Base-by-base conservation (phyloP, 2,888 invertebrate genomes). In the Meghimatium bilineatum region DNA sequence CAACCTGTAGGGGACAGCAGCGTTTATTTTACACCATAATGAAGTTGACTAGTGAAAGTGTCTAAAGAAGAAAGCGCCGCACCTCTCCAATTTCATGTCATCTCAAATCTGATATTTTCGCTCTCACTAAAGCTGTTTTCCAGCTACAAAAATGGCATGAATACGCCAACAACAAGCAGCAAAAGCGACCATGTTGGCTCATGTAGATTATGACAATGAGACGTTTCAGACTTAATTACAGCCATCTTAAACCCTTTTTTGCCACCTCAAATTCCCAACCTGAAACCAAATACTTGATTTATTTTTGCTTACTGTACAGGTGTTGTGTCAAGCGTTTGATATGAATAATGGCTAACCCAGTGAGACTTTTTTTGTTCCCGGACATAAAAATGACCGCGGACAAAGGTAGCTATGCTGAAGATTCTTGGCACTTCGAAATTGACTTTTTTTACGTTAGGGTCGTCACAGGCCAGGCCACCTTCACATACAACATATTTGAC, bases 271-370 rank as follows among this genome's bases (percentile, higher is more conserved):
- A 63, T 63, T 63, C n/a, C n/a, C 60, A 8, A 63, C 72, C 44
- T 72, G 44, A 44, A 36, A 72, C 72, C 44, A 26, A 44, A 72
- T 14, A 44, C 38, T n/a, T 44, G 72, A 72, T 38, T n/a, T 72
- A 44, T 20, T 44, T 72, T 26, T 44, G n/a, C 44, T 44, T 72
- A 23, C 26, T 20, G 38, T 44, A 38, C 72, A 72, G 72, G 72
- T 72, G 72, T 72, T 12, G 38, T 26, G 44, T 72, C 72, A 72
- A 38, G 72, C 38, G 72, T 72, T 44, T 23, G 72, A 72, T 44
- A 72, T 38, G 72, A 38, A 38, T 36, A 38, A n/a, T 44, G 44
- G 38, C 1, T 44, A 72, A 44, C 38, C 20, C n/a, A 14, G 32
- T 72, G 44, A 17, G n/a, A 10, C 26, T 2, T 17, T n/a, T 23